Percentiles rank a stretch among this genome's conserved stretches.
Evolutionary conservation across 2,113 vertebrate genomes (phyloP).

Genomic region (Urocynchramus pylzowi): DNA sequence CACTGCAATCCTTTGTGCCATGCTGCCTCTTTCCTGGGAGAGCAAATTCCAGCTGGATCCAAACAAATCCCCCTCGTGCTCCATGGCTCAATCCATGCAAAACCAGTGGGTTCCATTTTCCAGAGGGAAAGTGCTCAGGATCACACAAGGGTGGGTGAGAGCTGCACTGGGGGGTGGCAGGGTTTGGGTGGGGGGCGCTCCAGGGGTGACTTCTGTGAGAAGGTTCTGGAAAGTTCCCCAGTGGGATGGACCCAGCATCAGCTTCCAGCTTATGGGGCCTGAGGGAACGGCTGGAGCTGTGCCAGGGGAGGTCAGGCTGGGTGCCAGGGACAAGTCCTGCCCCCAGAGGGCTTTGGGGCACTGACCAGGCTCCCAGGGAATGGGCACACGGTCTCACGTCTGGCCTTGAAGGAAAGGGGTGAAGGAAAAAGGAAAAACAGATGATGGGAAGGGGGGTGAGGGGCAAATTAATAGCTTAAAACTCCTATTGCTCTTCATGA

Average conservation of each 20-base stretch:
- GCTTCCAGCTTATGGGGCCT: too few relatives aligned
- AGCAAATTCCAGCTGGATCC: not conserved
- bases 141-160: rapidly evolving
- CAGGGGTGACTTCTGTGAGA: not conserved
- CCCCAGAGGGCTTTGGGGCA: not conserved
- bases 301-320: not conserved
- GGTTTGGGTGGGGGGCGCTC: not conserved
- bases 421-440: not conserved
- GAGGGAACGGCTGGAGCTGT: rapidly evolving
- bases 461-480: not conserved
- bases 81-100: not conserved
- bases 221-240: not conserved
- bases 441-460: not conserved
- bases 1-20: not conserved
- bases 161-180: not conserved
- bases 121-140: not conserved
- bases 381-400: not conserved
- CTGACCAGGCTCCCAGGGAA: not conserved
- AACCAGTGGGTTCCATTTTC: not conserved
- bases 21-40: not conserved
- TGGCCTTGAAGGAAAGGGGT: not conserved
- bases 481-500: conserved; percentile 38
- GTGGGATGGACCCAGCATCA: not conserved
- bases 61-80: not conserved
- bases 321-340: not conserved